phyloP scores from a whole-genome alignment of 2,113 vertebrate species.

The Bungarus multicinctus region DNA sequence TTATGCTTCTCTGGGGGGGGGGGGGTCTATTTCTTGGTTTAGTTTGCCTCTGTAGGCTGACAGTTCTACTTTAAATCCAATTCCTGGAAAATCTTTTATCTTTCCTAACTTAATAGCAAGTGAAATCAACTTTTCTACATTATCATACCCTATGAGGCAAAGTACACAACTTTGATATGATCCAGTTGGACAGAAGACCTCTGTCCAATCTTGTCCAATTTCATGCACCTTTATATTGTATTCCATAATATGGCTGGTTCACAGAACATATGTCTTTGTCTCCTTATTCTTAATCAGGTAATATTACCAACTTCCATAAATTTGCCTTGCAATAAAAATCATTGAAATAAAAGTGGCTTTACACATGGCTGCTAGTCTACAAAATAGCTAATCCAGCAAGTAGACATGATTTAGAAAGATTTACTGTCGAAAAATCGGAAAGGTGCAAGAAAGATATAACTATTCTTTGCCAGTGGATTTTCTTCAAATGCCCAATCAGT shows the following conservation, averaged over 20 bases:
- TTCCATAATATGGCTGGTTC: not conserved
- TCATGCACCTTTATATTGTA: not conserved
- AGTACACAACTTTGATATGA: not conserved
- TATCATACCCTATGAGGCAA: not conserved
- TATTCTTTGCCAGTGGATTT: not conserved
- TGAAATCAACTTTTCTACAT: not conserved
- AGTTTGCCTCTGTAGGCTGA: not conserved
- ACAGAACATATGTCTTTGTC: not conserved
- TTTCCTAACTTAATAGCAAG: not conserved
- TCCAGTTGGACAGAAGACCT: not conserved
- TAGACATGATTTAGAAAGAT: not conserved
- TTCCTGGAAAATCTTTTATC: not conserved
- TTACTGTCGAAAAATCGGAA: not conserved
- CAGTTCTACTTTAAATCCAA: not conserved
- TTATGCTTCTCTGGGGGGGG: not conserved
- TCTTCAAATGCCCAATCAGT: not conserved
- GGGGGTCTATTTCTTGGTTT: not conserved
- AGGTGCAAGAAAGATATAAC: not conserved
- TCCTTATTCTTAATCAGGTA: not conserved
- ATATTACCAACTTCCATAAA: not conserved
- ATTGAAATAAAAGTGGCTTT: constrained; percentile 11
- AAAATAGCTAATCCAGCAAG: not conserved
- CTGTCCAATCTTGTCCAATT: not conserved
- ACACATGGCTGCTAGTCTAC: not conserved
- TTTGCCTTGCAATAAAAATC: not conserved